Conservation (phyloP, 2,888 invertebrate species). For the Volucella zonaria region DNA sequence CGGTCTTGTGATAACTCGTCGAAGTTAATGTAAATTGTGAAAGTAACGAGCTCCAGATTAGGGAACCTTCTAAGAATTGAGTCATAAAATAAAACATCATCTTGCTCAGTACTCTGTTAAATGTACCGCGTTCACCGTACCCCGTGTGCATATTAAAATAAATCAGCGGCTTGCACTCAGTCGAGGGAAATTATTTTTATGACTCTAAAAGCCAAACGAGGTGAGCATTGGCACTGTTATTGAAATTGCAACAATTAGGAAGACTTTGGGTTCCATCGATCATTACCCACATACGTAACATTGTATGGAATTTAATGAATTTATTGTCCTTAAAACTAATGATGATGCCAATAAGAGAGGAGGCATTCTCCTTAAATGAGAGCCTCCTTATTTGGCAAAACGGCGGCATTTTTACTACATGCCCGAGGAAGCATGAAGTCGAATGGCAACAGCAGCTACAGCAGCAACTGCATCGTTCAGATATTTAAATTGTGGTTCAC, state of each 20-base stretch:
- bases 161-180: conserved; percentile 28
- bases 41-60: conserved; percentile 21
- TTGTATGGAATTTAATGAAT: conserved; percentile 74
- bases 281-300: conserved; percentile 55
- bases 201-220: conserved; percentile 47
- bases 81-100: conserved; percentile 51
- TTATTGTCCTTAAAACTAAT: conserved; percentile 70
- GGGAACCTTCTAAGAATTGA: conserved; percentile 50
- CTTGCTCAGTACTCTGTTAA: conserved; percentile 14
- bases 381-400: conserved; percentile 65
- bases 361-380: conserved; percentile 53
- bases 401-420: conserved; percentile 50
- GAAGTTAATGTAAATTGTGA: neutral
- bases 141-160: neutral
- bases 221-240: conserved; percentile 56
- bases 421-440: conserved; percentile 35
- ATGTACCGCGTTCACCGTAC: conserved; percentile 5
- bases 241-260: conserved; percentile 62
- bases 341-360: conserved; percentile 65
- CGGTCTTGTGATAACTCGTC: too few relatives aligned
- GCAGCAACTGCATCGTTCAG: conserved; percentile 34
- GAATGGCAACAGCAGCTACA: conserved; percentile 7
- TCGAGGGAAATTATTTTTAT: conserved; percentile 64
- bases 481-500: conserved; percentile 72
- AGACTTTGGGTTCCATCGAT: conserved; percentile 10